Evolutionary conservation across 2,888 invertebrate species (phyloP).

Genomic region (Plagodis pulveraria): DNA sequence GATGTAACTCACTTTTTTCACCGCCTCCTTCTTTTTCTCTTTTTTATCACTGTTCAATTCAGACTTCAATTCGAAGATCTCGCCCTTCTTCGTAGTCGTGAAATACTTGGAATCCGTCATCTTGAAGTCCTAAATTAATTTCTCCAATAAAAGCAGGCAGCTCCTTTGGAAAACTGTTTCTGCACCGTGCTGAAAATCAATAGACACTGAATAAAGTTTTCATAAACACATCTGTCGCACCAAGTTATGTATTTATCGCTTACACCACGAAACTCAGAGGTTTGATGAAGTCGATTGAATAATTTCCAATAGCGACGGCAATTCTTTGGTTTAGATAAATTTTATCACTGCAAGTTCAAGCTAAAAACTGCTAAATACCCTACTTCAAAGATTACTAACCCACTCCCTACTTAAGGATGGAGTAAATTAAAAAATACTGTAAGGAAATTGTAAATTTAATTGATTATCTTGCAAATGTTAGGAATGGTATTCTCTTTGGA

Average conservation of each 20-base stretch:
- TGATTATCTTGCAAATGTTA: no score
- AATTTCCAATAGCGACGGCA: no score
- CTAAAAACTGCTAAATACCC: no score
- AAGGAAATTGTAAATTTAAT: no score
- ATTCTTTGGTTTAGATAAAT: no score
- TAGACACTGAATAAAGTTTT: conserved; percentile 22
- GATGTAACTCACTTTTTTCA: conserved; percentile 93
- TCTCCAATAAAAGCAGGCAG: conserved; percentile 14
- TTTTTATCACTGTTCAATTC: conserved; percentile 99
- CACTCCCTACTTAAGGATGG: no score
- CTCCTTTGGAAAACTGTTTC: conserved; percentile 14
- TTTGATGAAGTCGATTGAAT: no score
- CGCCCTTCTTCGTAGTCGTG: conserved; percentile 99
- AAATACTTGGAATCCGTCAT: conserved; percentile 99
- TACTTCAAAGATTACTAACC: no score
- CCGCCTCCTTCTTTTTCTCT: conserved; percentile 99
- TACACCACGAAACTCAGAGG: no score
- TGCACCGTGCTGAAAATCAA: conserved; percentile 34
- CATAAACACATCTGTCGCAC: conserved; percentile 11
- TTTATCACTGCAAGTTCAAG: no score
- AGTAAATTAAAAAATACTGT: no score
- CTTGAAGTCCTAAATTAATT: conserved; percentile 39
- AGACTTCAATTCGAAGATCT: conserved; percentile 99
- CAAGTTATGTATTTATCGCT: background rate
- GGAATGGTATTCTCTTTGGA: no score